These are phyloP conservation scores for Zoanthus sansibaricus DNA, from an alignment of 92 coral and sea anemone species.

Conservation along the genomic window DNA sequence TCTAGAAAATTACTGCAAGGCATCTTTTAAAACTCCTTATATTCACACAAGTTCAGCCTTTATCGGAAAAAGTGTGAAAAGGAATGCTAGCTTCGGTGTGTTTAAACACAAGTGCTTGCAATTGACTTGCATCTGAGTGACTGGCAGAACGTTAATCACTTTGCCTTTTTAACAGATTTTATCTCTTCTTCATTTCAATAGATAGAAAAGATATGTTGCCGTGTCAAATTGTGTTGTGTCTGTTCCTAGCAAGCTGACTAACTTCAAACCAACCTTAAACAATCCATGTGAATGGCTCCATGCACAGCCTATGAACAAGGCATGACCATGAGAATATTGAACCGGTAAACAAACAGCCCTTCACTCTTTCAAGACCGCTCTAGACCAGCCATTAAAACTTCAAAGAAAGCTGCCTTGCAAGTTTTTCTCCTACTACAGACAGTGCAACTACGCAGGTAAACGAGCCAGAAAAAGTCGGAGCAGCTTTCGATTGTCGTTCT, in stretches of 20 bases:
- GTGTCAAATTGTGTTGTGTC: background rate
- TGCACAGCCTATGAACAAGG: background rate
- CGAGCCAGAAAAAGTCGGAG: background rate
- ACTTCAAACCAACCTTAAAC: conserved; percentile 8
- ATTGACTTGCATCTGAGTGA: background rate
- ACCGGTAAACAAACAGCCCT: conserved; percentile 14
- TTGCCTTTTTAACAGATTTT: background rate
- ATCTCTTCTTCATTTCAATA: conserved; percentile 3
- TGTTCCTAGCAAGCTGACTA: background rate
- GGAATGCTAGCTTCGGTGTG: background rate
- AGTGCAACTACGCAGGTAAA: conserved; percentile 1
- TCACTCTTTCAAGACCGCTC: conserved; percentile 5
- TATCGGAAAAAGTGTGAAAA: background rate
- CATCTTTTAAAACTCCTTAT: background rate
- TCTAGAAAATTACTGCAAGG: background rate
- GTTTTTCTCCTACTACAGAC: conserved; percentile 16
- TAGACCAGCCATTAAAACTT: conserved; percentile 12
- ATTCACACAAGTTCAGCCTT: background rate
- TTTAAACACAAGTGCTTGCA: background rate
- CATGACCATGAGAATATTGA: background rate
- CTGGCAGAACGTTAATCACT: background rate
- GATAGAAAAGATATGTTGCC: conserved; percentile 1
- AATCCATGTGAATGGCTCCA: conserved; percentile 10
- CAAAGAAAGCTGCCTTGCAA: background rate
- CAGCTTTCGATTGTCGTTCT: background rate